These are phyloP conservation scores for Erithacus rubecula DNA, from an alignment of 2,797 vertebrate species.

Conservation along the genomic window DNA sequence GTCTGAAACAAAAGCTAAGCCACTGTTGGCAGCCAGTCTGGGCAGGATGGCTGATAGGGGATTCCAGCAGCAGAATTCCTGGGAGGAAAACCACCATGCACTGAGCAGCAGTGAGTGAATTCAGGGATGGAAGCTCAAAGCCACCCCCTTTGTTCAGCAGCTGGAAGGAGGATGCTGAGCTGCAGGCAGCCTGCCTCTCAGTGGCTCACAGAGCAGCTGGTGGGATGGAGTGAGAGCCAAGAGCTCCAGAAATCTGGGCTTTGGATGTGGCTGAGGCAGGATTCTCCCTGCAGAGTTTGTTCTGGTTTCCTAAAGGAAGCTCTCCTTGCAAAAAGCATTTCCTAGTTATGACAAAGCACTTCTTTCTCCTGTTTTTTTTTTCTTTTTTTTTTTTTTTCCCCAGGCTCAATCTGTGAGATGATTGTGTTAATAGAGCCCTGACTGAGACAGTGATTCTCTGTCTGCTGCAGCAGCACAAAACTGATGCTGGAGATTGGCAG, in stretches of 20 bases:
- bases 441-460: background rate
- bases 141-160: background rate
- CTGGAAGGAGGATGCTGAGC: background rate
- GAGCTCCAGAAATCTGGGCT: background rate
- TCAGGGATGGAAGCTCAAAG: background rate
- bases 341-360: conserved; percentile 1
- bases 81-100: background rate
- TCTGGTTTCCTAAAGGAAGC: background rate
- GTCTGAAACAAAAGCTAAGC: conserved; percentile 20
- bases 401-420: background rate
- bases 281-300: background rate
- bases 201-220: background rate
- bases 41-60: background rate
- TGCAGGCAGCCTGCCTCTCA: background rate
- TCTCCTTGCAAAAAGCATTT: background rate
- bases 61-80: background rate
- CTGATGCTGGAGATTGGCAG: background rate
- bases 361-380: conserved; percentile 6
- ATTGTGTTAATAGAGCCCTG: background rate
- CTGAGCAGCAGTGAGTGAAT: background rate
- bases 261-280: background rate
- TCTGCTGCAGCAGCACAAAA: background rate
- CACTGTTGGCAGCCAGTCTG: background rate
- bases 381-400: background rate
- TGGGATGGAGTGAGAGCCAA: background rate